Evolutionary conservation across 2,888 invertebrate species (phyloP).

Genomic region (Ferdinandea cuprea): DNA sequence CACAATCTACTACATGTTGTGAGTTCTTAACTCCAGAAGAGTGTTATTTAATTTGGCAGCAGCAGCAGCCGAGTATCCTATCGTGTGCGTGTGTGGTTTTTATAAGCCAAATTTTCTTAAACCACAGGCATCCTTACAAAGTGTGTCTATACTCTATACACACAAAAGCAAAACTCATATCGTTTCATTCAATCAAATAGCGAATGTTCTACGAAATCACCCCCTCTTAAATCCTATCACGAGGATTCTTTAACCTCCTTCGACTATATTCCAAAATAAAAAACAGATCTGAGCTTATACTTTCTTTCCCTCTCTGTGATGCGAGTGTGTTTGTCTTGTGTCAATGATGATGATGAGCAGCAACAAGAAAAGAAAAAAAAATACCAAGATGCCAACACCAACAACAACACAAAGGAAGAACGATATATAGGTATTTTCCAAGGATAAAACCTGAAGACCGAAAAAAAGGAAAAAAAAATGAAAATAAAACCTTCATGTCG

Average conservation of each 20-base stretch:
- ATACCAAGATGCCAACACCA: too few species aligned
- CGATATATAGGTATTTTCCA: neutral
- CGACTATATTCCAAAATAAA: slow-evolving; percentile 52
- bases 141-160: slow-evolving; percentile 6
- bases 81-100: slow-evolving; percentile 36
- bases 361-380: too few species aligned
- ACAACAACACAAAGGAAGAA: slow-evolving; percentile 25
- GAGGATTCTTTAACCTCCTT: slow-evolving; percentile 62
- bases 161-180: slow-evolving; percentile 59
- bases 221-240: slow-evolving; percentile 53
- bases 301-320: too few species aligned
- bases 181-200: slow-evolving; percentile 69
- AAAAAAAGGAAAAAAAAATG: slow-evolving; percentile 26
- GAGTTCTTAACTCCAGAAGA: slow-evolving; percentile 47
- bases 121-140: slow-evolving; percentile 8
- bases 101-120: slow-evolving; percentile 36
- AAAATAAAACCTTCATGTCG: slow-evolving; percentile 61
- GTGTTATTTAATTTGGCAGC: slow-evolving; percentile 30
- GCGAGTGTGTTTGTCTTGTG: neutral
- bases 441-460: slow-evolving; percentile 56
- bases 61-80: neutral
- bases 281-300: slow-evolving; percentile 18
- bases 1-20: slow-evolving; percentile 69
- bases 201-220: slow-evolving; percentile 52
- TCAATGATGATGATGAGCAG: slow-evolving; percentile 26